phyloP scores from a whole-genome alignment of 2,113 vertebrate genomes.

The Vanacampus margaritifer region DNA sequence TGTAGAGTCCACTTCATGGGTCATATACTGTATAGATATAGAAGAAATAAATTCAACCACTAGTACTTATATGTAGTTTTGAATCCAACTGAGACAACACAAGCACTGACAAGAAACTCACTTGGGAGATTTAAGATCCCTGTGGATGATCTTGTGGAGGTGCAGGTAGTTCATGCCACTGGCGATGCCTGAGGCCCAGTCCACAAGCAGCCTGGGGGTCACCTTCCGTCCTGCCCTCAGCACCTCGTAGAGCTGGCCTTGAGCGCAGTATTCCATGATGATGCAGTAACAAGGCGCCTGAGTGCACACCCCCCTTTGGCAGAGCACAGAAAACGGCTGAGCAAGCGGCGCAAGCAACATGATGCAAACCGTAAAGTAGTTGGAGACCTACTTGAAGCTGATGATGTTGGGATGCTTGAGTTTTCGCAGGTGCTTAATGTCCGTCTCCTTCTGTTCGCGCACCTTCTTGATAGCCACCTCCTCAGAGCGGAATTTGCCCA shows the following conservation, averaged over 20 bases:
- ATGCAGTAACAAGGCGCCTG: conserved; percentile 98
- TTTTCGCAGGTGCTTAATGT: conserved; percentile 95
- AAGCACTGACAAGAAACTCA: conserved; percentile 64
- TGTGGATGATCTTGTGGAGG: conserved; percentile 98
- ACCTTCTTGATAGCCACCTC: conserved; percentile 99
- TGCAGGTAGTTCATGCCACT: conserved; percentile 99
- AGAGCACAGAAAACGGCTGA: conserved; percentile 12
- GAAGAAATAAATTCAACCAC: not conserved
- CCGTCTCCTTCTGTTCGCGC: conserved; percentile 95
- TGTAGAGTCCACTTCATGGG: not conserved
- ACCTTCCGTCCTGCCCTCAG: conserved; percentile 89
- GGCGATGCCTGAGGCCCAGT: conserved; percentile 96
- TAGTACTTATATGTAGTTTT: too few species aligned
- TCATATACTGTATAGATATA: not conserved
- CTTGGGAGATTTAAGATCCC: conserved; percentile 99
- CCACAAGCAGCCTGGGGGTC: conserved; percentile 88
- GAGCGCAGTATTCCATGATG: conserved; percentile 98
- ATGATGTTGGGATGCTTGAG: conserved; percentile 98
- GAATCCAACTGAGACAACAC: not conserved
- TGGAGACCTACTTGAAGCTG: conserved; percentile 87
- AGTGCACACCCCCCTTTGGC: conserved; percentile 90
- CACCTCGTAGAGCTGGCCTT: conserved; percentile 96
- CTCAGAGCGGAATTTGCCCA: conserved; percentile 91
- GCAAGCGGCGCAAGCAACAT: not conserved
- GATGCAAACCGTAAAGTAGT: too few species aligned